Conservation (phyloP, 2,797 vertebrate genomes). For the Buceros bicornis region DNA sequence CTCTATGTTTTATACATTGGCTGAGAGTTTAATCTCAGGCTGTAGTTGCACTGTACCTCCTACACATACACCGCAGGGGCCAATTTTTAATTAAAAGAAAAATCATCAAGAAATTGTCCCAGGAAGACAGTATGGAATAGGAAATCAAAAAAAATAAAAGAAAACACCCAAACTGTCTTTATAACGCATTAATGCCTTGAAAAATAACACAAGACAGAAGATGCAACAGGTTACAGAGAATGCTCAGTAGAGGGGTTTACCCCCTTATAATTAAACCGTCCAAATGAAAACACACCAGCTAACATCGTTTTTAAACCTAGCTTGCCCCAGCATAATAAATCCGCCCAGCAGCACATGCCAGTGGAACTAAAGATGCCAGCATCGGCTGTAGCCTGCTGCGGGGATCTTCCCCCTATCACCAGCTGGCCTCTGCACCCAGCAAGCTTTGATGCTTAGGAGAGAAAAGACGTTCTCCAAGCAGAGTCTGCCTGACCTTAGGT, state of each 20-base stretch:
- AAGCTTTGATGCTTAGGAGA: accelerated
- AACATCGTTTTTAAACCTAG: not conserved
- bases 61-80: not conserved
- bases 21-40: not conserved
- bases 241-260: not conserved
- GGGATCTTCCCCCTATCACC: not conserved
- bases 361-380: not conserved
- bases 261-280: not conserved
- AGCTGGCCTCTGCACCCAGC: not conserved
- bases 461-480: not conserved
- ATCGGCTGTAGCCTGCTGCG: not conserved
- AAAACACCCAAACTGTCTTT: not conserved
- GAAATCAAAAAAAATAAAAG: not conserved
- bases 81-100: not conserved
- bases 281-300: not conserved
- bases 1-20: not conserved
- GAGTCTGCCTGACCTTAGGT: slow-evolving; percentile 39
- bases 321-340: not conserved
- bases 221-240: too few relatives aligned
- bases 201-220: not conserved
- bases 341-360: not conserved
- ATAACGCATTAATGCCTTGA: not conserved
- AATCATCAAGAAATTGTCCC: not conserved
- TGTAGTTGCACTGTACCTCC: not conserved
- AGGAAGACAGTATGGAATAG: not conserved